Conservation (phyloP, 2,113 vertebrate species). For the Vanacampus margaritifer region DNA sequence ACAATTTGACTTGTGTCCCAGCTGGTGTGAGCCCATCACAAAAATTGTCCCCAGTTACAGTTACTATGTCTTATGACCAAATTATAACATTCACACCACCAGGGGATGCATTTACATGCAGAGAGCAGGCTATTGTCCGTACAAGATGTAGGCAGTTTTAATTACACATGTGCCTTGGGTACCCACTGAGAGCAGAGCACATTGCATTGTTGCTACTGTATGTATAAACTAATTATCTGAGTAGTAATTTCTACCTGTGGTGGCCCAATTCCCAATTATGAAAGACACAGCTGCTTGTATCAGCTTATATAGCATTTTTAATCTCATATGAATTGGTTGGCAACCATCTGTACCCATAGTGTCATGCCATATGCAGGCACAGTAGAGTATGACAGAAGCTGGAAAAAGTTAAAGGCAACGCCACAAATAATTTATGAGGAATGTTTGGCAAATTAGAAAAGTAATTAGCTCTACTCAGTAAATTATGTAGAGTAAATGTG, state of each 20-base stretch:
- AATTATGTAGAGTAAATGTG: no score
- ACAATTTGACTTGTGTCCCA: background rate
- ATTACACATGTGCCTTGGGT: slow-evolving; percentile 41
- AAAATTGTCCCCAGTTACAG: background rate
- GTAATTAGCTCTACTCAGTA: no score
- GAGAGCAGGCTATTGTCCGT: slow-evolving; percentile 15
- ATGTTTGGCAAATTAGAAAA: background rate
- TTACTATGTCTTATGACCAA: slow-evolving; percentile 3
- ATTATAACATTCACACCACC: slow-evolving; percentile 16
- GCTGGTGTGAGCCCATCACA: background rate
- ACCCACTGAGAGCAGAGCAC: slow-evolving; percentile 17
- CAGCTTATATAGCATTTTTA: slow-evolving; percentile 34
- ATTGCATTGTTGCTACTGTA: slow-evolving; percentile 28
- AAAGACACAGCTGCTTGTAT: slow-evolving; percentile 16
- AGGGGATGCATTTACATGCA: slow-evolving; percentile 16
- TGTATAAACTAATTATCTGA: slow-evolving; percentile 49
- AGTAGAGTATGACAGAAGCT: slow-evolving; percentile 1
- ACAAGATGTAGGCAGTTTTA: slow-evolving; percentile 35
- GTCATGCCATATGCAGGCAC: background rate
- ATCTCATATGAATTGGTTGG: slow-evolving; percentile 32
- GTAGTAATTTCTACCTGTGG: slow-evolving; percentile 43
- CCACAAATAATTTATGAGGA: background rate
- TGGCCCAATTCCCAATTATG: slow-evolving; percentile 19
- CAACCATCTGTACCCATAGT: slow-evolving; percentile 17
- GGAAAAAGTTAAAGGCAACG: slow-evolving; percentile 9